Evolutionary conservation across 2,888 invertebrate genomes (phyloP), one percentile per base, ranked within the genome.

Genomic region (Sylvicola cinctus): DNA sequence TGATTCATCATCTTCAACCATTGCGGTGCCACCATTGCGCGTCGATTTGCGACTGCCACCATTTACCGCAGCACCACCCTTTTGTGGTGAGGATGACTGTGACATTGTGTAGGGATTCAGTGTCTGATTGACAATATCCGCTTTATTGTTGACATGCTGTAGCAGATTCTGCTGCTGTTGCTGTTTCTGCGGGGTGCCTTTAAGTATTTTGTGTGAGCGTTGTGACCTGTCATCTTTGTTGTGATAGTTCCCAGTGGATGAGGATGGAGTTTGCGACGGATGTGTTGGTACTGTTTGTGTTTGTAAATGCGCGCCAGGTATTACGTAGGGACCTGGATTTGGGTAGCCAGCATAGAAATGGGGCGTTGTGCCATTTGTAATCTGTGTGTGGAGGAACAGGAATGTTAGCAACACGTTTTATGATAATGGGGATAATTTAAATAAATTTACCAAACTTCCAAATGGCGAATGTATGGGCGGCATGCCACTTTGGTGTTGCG

Each of bases 161-260:
- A 10, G 11, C 41, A 69, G 67, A 52, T 74, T 73, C 43, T 72
- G 66, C 49, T 80, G 79, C 29, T 29, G 12, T 16, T n/a, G 11
- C 41, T 70, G 67, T 52, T 74, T 73, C 43, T 72, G 66, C 49
- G 80, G 79, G 43, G 79, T 58, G 56, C 80, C 80, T 47, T 73
- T 70, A 46, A 81, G 62, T 57, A 81, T 83, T 41, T 68, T 70
- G 51, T 76, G 74, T 54, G 79, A 79, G 41, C 77, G 62, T 50
- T 78, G 78, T 29, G 77, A 68, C 46, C 83, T 64, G 54, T 83
- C 83, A 54, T 81, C 79, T 53, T 80, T 77, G n/a, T n/a, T n/a
- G 49, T 73, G 75, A 55, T 66, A 74, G 48, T 49, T 52, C 2
- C 58, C 60, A 3, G 62, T 65, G 32, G 73, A 71, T 35, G 74